These are phyloP conservation scores for Melanotaenia duboulayi DNA, from an alignment of 2,113 vertebrate genomes.

Conservation along the genomic window DNA sequence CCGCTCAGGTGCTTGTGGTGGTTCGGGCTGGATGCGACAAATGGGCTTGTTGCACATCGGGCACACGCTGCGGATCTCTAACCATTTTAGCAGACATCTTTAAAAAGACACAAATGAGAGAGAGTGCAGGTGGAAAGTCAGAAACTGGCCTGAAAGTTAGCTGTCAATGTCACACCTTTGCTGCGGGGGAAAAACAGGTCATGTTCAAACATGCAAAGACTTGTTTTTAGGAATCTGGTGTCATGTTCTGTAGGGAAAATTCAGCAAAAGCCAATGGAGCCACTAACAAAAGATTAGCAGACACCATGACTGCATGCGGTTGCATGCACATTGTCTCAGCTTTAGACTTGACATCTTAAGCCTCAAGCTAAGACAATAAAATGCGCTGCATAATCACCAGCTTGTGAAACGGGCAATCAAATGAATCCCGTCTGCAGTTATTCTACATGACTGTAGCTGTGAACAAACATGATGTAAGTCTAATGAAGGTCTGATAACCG, in stretches of 20 bases:
- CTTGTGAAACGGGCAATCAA: slow-evolving; percentile 18
- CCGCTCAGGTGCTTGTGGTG: slow-evolving; percentile 56
- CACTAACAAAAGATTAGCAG: background rate
- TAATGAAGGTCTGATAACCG: too few relatives aligned
- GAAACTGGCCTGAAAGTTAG: background rate
- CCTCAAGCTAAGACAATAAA: background rate
- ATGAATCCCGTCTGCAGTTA: background rate
- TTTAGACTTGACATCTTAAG: background rate
- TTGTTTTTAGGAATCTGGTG: slow-evolving; percentile 24
- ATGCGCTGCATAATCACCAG: background rate
- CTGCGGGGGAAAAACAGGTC: slow-evolving; percentile 24
- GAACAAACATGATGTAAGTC: background rate
- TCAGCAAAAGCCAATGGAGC: background rate
- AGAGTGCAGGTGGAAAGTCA: background rate
- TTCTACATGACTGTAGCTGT: background rate
- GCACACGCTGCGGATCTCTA: slow-evolving; percentile 85
- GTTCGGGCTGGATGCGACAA: slow-evolving; percentile 73
- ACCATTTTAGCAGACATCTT: slow-evolving; percentile 86
- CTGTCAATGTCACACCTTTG: slow-evolving; percentile 27
- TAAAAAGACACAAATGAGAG: background rate
- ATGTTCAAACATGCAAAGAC: slow-evolving; percentile 29
- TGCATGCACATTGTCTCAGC: background rate
- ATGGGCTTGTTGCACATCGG: slow-evolving; percentile 87
- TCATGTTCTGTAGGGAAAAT: background rate
- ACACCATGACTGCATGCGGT: background rate